Evolutionary conservation across 2,888 invertebrate species (phyloP).

Genomic region (Tyria jacobaeae): DNA sequence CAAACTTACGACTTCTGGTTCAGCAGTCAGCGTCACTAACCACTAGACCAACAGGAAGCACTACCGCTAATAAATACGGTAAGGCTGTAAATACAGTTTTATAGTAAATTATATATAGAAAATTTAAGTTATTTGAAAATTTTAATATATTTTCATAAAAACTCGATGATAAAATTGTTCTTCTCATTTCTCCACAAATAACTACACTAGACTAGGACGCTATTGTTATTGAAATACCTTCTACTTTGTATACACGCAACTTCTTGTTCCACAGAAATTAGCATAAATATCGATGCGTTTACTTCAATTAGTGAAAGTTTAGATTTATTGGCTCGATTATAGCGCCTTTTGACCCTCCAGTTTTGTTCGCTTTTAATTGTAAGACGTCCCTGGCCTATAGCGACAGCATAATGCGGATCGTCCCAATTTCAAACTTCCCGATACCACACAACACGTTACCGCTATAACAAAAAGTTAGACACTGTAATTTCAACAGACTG

Average conservation of each 20-base stretch:
- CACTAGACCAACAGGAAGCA: too few relatives aligned
- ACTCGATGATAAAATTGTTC: too few relatives aligned
- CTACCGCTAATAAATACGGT: too few relatives aligned
- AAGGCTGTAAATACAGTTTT: too few relatives aligned
- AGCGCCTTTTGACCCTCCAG: conserved; percentile 60
- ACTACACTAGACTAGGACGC: not conserved
- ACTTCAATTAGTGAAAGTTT: conserved; percentile 59
- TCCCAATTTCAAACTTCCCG: not conserved
- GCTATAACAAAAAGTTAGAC: too few relatives aligned
- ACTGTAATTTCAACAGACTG: not conserved
- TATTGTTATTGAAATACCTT: not conserved
- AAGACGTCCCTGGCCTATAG: conserved; percentile 23
- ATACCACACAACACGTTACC: too few relatives aligned
- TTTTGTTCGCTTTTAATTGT: conserved; percentile 54
- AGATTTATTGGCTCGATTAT: conserved; percentile 75
- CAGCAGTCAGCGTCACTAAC: too few relatives aligned
- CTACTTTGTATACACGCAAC: not conserved
- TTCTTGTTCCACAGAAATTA: conserved; percentile 21
- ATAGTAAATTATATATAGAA: too few relatives aligned
- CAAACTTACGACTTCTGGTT: too few relatives aligned
- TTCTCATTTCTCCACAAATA: not conserved
- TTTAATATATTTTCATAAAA: too few relatives aligned
- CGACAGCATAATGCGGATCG: conserved; percentile 26
- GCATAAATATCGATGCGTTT: conserved; percentile 44
- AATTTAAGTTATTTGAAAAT: too few relatives aligned